These are phyloP conservation scores for Leptopterna dolabrata DNA, from an alignment of 2,888 invertebrate genomes.

Conservation along the genomic window DNA sequence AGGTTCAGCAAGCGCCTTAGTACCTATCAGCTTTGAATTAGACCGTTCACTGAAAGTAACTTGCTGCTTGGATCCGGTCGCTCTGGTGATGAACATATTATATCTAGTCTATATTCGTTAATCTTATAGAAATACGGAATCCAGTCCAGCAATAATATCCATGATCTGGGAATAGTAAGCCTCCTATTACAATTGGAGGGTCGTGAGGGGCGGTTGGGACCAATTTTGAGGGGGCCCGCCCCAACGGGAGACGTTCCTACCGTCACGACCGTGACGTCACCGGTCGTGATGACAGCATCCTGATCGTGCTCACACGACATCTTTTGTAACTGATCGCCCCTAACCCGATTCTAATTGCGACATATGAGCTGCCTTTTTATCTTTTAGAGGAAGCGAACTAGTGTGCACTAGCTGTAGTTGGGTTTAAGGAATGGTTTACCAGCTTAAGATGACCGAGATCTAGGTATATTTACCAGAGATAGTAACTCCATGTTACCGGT, in stretches of 20 bases:
- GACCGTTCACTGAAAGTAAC: too few relatives aligned
- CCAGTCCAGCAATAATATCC: too few relatives aligned
- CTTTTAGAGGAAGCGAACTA: not conserved
- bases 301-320: constrained; percentile 55
- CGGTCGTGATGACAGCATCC: constrained; percentile 54
- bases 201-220: not conserved
- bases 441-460: too few relatives aligned
- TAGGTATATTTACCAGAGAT: too few relatives aligned
- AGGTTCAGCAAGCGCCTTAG: too few relatives aligned
- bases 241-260: constrained; percentile 15
- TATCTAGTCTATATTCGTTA: too few relatives aligned
- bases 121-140: too few relatives aligned
- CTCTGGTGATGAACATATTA: too few relatives aligned
- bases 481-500: too few relatives aligned
- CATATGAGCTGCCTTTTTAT: constrained; percentile 40
- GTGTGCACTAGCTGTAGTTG: not conserved
- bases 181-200: not conserved
- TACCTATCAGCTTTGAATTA: too few relatives aligned
- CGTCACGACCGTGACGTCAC: constrained; percentile 54
- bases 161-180: too few relatives aligned
- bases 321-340: constrained; percentile 56
- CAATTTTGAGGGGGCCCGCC: constrained; percentile 41
- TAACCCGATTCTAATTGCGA: constrained; percentile 54
- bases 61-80: too few relatives aligned
- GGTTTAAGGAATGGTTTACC: not conserved